phyloP scores from a whole-genome alignment of 2,888 invertebrate species.

The Sisyra nigra region DNA sequence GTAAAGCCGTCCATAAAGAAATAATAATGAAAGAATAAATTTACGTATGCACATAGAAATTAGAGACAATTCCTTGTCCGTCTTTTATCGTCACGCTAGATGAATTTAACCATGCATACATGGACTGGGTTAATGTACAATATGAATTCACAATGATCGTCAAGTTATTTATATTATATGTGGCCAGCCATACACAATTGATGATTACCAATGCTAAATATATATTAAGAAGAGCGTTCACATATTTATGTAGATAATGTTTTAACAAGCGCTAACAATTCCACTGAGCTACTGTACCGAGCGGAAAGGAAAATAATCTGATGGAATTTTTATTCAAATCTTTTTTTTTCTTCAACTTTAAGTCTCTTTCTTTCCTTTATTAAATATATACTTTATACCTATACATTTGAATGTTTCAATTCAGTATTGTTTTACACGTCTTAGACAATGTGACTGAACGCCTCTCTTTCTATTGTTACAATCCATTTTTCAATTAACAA shows the following conservation, averaged over 20 bases:
- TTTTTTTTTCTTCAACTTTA: constrained; percentile 1
- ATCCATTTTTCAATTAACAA: no score
- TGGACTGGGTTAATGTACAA: constrained; percentile 11
- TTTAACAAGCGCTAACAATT: neutral
- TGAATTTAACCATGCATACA: constrained; percentile 7
- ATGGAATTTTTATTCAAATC: constrained; percentile 12
- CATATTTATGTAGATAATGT: neutral
- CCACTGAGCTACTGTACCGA: constrained; percentile 10
- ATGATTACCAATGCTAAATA: neutral
- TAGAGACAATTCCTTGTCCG: neutral
- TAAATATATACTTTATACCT: neutral
- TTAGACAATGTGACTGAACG: neutral
- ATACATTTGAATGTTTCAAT: no score
- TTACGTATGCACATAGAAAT: neutral
- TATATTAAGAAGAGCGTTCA: neutral
- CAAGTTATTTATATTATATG: neutral
- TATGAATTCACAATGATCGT: constrained; percentile 13
- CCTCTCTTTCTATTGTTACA: no score
- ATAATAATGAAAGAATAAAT: no score
- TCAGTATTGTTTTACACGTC: constrained; percentile 9
- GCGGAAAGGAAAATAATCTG: constrained; percentile 10
- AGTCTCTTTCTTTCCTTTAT: constrained; percentile 4
- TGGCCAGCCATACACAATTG: constrained; percentile 1
- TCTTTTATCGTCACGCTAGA: neutral
- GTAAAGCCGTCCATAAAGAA: no score